Percentiles rank a stretch among this genome's conserved stretches.
phyloP scores from a whole-genome alignment of 2,888 invertebrate genomes.

The Drosophila lacicola region DNA sequence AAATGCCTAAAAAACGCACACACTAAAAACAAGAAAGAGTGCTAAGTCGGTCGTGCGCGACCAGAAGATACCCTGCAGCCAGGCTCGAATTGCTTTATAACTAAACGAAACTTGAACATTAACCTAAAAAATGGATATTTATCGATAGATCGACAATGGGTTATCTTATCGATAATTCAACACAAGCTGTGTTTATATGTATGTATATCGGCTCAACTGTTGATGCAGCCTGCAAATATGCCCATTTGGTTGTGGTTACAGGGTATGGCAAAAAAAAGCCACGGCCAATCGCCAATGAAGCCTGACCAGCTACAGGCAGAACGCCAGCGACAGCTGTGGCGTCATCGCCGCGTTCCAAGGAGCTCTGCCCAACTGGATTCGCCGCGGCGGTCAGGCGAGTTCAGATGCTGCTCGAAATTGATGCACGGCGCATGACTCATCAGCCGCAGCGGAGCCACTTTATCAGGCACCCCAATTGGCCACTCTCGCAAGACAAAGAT shows the following conservation, averaged over 20 bases:
- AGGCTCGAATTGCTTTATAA: no score
- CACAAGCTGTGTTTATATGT: no score
- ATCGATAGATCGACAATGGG: background rate
- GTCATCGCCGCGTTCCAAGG: slow-evolving; percentile 34
- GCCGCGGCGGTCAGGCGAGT: slow-evolving; percentile 58
- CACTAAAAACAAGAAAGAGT: background rate
- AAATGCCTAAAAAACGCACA: slow-evolving; percentile 13
- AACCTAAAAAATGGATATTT: background rate
- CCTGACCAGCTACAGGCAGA: slow-evolving; percentile 15
- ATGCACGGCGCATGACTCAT: slow-evolving; percentile 70
- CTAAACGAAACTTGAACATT: no score
- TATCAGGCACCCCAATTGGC: slow-evolving; percentile 44
- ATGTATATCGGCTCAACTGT: no score
- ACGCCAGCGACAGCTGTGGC: slow-evolving; percentile 21
- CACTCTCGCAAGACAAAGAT: slow-evolving; percentile 1
- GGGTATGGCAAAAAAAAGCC: slow-evolving; percentile 13
- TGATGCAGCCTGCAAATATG: background rate
- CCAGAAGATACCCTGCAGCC: background rate
- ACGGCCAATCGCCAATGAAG: slow-evolving; percentile 40
- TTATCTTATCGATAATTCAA: background rate
- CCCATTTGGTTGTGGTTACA: background rate
- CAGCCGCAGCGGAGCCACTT: slow-evolving; percentile 22
- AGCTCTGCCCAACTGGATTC: slow-evolving; percentile 26
- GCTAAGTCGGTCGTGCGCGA: background rate
- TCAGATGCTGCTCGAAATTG: slow-evolving; percentile 66